Base-by-base conservation (phyloP, 2,113 vertebrate genomes). In the Chaetodon auriga region DNA sequence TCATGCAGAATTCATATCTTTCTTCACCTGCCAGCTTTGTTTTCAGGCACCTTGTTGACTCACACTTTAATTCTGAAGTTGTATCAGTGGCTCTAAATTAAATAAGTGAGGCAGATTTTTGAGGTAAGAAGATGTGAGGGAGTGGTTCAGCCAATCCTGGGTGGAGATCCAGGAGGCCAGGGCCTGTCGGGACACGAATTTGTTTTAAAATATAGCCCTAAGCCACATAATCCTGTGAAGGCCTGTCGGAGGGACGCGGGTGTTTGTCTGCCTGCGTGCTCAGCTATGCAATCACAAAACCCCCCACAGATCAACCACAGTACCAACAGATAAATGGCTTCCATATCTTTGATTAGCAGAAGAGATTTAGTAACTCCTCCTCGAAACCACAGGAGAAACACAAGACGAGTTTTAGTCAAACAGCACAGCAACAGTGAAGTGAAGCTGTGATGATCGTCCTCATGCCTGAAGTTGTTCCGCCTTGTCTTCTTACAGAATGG, bases 401-500 rank as follows among this genome's bases (percentile, higher is more conserved):
- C 48, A 30, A 12, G 25, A n/a, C 6, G 61, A 68, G n/a, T 23
- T 75, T 58, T 12, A 79, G 7, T 48, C 7, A 35, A 54, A 21
- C 36, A 51, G 14, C 9, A 54, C n/a, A n/a, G n/a, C n/a, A n/a
- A 30, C 30, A 30, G 30, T 3, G 30, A 30, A 30, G 30, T 30
- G 36, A 53, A 15, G 49, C n/a, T 68, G 45, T 55, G 16, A 54
- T 38, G 1, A 36, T 48, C n/a, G 7, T 13, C 5, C 5, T 41
- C 7, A 21, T 13, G n/a, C 7, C 43, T 51, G 0, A 35, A 16
- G 54, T 18, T 2, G 38, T 54, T 71, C 3, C 1, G 18, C 53
- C 19, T 53, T 23, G 7, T 68, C 12, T 14, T 53, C 15, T 49
- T 60, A 3, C 78, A 96, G 94, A 30, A 96, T 96, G 96, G 95